Evolutionary conservation across 2,888 invertebrate genomes (phyloP), one percentile per base, ranked within the genome.

Genomic region (Bembecia ichneumoniformis): DNA sequence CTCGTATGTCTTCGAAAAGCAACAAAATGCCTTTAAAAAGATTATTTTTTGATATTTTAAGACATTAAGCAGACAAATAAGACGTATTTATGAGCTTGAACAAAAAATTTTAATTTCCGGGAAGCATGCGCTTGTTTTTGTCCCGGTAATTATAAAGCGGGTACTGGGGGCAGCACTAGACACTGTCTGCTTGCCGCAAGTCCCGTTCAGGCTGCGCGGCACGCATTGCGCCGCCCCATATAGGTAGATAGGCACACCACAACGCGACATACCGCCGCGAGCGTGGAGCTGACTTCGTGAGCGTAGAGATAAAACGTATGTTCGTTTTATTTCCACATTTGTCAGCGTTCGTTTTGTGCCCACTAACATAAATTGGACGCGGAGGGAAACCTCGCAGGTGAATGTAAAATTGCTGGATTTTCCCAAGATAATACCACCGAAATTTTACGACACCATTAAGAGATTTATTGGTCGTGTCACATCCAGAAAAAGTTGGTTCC

Each of bases 271-370:
- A 44, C 34, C 46, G 50, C 68, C 68, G 64, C 72, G 63, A 68
- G 62, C 59, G 64, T 66, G 71, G 75, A 77, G 74, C 79, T 75
- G 75, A 78, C 73, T 79, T 75, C 75, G 71, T 66, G 73, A 75
- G 69, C 76, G 77, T 74, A 74, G 68, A 84, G 81, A 84, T 84
- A 84, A 83, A 84, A 84, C 82, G 82, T 83, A 80, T 82, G 83
- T 83, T 84, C 84, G 82, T 84, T 84, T 86, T 84, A 84, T 86
- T 84, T 86, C 77, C 79, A 82, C 84, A 86, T 87, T 87, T 86
- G 86, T 87, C 86, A 87, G 82, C 83, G 79, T 86, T 86, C 86
- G 83, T 84, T 86, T 83, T 84, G 84, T 84, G 81, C 83, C 82
- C 84, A 83, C 84, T 84, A 86, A 86, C 86, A 84, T 86, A 87